phyloP scores from a whole-genome alignment of 2,113 vertebrate species.

The Urocynchramus pylzowi region DNA sequence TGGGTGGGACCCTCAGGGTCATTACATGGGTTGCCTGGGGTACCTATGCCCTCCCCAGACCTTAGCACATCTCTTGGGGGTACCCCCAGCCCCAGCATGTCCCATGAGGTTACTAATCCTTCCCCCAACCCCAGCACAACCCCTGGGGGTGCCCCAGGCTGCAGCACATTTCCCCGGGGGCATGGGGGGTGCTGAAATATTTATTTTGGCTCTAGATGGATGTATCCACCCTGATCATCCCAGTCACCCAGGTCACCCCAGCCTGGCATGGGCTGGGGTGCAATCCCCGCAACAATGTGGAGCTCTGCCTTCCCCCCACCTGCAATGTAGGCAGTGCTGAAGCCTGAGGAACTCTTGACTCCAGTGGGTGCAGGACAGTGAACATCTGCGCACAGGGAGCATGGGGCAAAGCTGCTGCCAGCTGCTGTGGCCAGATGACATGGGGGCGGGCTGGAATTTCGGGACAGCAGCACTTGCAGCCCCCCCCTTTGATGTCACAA shows the following conservation, averaged over 20 bases:
- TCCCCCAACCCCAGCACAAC: background rate
- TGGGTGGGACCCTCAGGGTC: background rate
- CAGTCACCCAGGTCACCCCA: background rate
- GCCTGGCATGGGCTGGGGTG: background rate
- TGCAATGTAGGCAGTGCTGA: background rate
- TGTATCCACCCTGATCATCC: background rate
- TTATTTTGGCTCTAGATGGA: background rate
- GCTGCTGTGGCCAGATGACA: background rate
- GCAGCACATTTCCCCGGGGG: background rate
- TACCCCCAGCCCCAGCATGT: background rate
- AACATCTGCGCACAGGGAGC: fast-evolving
- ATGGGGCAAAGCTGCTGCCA: background rate
- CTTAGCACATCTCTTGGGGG: background rate
- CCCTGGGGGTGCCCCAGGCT: background rate
- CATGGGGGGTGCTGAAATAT: background rate
- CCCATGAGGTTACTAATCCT: background rate
- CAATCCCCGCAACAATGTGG: fast-evolving
- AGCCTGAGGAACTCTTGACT: background rate
- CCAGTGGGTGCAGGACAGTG: background rate
- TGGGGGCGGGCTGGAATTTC: background rate
- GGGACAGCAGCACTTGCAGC: background rate
- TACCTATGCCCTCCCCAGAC: background rate
- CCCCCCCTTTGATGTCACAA: background rate
- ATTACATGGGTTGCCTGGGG: fast-evolving
- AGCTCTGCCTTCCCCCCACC: background rate